phyloP scores from a whole-genome alignment of 2,888 invertebrate species.

The Eucera pruinosa region DNA sequence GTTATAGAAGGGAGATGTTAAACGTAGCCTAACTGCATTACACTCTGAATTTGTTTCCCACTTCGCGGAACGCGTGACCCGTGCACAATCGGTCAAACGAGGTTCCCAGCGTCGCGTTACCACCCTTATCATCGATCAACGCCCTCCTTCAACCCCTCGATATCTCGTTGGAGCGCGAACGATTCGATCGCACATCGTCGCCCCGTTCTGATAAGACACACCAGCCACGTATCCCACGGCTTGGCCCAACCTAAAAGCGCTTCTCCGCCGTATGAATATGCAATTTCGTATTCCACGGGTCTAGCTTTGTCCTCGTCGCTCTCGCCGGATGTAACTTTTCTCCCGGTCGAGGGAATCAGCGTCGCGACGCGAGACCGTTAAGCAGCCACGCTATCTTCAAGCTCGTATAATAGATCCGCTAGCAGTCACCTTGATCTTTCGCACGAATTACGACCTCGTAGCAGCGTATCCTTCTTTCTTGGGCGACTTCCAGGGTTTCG shows the following conservation, averaged over 20 bases:
- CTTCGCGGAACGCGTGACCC: not conserved
- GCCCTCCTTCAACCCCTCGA: slow-evolving; percentile 16
- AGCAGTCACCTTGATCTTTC: slow-evolving; percentile 43
- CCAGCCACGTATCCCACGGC: slow-evolving; percentile 7
- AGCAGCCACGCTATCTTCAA: slow-evolving; percentile 31
- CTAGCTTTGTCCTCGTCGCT: not conserved
- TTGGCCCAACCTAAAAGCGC: slow-evolving; percentile 19
- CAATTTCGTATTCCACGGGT: slow-evolving; percentile 54
- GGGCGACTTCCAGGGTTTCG: slow-evolving; percentile 9
- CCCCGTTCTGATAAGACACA: slow-evolving; percentile 35
- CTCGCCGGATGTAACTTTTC: slow-evolving; percentile 1
- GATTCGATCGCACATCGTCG: slow-evolving; percentile 39
- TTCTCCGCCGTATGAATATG: slow-evolving; percentile 54
- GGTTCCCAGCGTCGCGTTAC: slow-evolving; percentile 1
- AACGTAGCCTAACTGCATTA: not conserved
- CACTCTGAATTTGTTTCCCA: slow-evolving; percentile 3
- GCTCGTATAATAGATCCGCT: slow-evolving; percentile 44
- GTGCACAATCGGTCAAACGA: slow-evolving; percentile 13
- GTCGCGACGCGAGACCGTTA: slow-evolving; percentile 23
- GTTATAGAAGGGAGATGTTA: not conserved
- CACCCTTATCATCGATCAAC: slow-evolving; percentile 14
- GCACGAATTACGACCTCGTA: slow-evolving; percentile 28
- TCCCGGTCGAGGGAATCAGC: slow-evolving; percentile 22
- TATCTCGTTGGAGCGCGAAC: slow-evolving; percentile 37
- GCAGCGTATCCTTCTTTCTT: slow-evolving; percentile 4